Base-by-base conservation (phyloP, 2,797 vertebrate species). In the Masticophis lateralis region DNA sequence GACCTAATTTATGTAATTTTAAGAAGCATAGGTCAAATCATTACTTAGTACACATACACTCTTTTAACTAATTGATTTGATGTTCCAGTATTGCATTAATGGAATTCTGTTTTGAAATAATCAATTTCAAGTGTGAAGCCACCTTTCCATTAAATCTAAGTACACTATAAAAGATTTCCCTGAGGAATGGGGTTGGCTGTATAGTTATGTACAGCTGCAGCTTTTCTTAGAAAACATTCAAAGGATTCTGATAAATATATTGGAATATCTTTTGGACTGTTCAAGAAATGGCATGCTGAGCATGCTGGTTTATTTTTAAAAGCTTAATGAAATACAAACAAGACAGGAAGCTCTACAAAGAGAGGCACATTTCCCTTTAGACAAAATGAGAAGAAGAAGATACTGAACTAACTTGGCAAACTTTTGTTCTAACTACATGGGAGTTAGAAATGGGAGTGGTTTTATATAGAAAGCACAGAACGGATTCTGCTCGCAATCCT, bases 221-320 rank as follows among this genome's bases (percentile, higher is more conserved):
- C 47, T 94, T 93, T 95, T 69, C 91, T 92, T 63, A 91, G 83
- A 57, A 93, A 59, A 88, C 55, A 43, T 94, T 95, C 87, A 88
- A 92, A 57, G 47, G 89, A 92, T 83, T 37, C 66, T 66, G 83
- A 28, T 92, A 91, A 95, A 94, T 5, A 57, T 87, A 89, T 0
- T 92, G 32, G 0, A 0, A 3, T 12, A 12, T 3, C 47, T 53
- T 53, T 92, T 60, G 63, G 88, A 8, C 92, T 79, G 93, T 51
- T 12, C 63, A 94, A 53, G 53, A 74, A 94, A 88, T 12, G 8
- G 43, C 91, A 94, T 11, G 13, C 63, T 7, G 47, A 90, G 27
- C 92, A 56, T 90, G 60, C 5, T 59, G 59, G 74, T 92, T 93
- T 89, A 57, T 92, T 94, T 93, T 5, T 28, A 55, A 87, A 93